Conservation (phyloP, 2,113 vertebrate species). For the Corynorhinus townsendii region DNA sequence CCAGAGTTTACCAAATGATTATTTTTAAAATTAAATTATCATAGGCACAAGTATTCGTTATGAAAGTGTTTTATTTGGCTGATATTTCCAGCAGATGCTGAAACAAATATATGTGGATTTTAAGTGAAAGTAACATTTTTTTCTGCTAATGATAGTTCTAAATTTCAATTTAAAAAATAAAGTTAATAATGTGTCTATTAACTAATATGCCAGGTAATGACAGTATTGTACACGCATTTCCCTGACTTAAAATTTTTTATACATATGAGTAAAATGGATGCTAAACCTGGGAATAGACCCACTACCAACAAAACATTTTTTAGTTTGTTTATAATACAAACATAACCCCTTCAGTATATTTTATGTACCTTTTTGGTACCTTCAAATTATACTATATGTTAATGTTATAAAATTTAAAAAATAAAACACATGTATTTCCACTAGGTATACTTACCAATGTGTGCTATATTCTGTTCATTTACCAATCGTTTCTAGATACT, state of each 20-base stretch:
- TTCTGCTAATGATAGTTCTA: background rate
- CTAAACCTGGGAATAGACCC: background rate
- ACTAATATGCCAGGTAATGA: background rate
- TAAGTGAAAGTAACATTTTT: conserved; percentile 4
- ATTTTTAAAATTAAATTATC: conserved; percentile 7
- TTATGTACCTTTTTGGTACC: background rate
- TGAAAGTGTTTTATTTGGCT: conserved; percentile 10
- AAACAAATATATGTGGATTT: conserved; percentile 33
- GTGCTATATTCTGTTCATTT: background rate
- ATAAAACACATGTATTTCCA: background rate
- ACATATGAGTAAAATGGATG: background rate
- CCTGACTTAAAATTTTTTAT: background rate
- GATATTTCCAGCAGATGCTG: background rate
- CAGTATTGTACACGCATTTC: background rate
- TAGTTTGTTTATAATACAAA: conserved; percentile 17
- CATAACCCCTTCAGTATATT: background rate
- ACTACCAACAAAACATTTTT: background rate
- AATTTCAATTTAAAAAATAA: conserved; percentile 24
- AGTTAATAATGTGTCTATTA: conserved; percentile 1
- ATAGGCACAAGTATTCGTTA: background rate
- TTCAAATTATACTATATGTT: conserved; percentile 13
- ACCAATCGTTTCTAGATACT: background rate
- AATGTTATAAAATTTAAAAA: conserved; percentile 8
- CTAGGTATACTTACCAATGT: background rate
- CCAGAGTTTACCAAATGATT: background rate